Evolutionary conservation across 2,797 vertebrate species (phyloP), one percentile per base, ranked within the genome.

Genomic region (Taeniopygia guttata): DNA sequence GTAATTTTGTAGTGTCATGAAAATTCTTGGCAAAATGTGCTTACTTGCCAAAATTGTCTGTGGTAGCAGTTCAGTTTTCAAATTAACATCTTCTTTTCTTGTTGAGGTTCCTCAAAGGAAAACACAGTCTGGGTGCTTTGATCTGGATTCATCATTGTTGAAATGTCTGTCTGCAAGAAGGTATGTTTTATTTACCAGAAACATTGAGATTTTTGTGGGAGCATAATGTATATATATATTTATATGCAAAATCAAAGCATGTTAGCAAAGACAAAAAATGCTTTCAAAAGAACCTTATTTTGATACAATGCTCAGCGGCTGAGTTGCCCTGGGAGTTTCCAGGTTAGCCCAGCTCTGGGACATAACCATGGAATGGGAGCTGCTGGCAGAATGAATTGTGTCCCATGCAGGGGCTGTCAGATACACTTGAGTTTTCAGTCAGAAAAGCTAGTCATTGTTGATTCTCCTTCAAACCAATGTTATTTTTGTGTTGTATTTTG

Each of bases 101-200:
- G 58, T 90, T 94, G 95, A 99, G 99, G 99, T 99, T 98, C 99
- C 99, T 97, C 99, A 99, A 98, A 99, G 99, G 95, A 99, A 98
- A 98, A 98, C 98, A 95, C 99, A 99, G 81, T 99, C 99, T n/a
- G 99, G 99, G 93, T 99, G 98, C 98, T 99, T 99, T 98, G 98
- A 99, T 98, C 98, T 99, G 96, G 99, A 99, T 98, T 97, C 98
- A 49, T 98, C 99, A 60, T 97, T 99, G 96, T 98, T 98, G 97
- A 99, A 99, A 97, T 98, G 97, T 97, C 97, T 99, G 90, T 98
- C 98, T 97, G 98, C 98, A 96, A 99, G 98, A 98, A 99, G 99
- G 99, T 99, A 98, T 84, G 84, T 87, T 82, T 90, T 60, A 88
- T 88, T 91, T 88, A 90, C 54, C 38, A 68, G 64, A 93, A 95